A percentile compares a stretch with the other conserved stretches of the same genome.
Conservation (phyloP, 2,888 invertebrate genomes). For the Zaprionus bogoriensis region DNA sequence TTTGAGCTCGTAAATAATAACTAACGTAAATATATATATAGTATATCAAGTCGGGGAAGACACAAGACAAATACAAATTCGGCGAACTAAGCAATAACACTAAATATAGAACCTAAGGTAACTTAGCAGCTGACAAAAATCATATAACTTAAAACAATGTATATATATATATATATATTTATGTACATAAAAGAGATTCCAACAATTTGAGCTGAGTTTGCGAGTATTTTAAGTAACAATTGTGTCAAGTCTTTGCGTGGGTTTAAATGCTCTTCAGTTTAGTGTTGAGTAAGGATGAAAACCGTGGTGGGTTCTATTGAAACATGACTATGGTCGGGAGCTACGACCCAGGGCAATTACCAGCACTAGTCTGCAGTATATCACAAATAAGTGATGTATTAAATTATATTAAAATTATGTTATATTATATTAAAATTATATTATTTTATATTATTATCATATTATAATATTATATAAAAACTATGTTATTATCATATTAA, state of each 20-base stretch:
- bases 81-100: slow-evolving; percentile 21
- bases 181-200: slow-evolving; percentile 34
- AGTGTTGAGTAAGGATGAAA: not conserved
- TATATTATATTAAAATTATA: no score
- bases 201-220: slow-evolving; percentile 51
- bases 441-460: no score
- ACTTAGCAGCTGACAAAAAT: no score
- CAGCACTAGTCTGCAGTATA: no score
- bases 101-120: slow-evolving; percentile 20
- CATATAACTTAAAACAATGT: slow-evolving; percentile 21
- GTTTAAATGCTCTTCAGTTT: slow-evolving; percentile 35
- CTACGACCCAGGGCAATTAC: not conserved
- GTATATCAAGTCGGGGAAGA: slow-evolving; percentile 47
- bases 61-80: slow-evolving; percentile 19
- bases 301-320: slow-evolving; percentile 23
- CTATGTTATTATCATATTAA: no score
- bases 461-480: no score
- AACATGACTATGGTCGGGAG: slow-evolving; percentile 13
- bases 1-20: slow-evolving; percentile 17
- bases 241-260: slow-evolving; percentile 59
- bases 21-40: not conserved
- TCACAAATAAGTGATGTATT: no score
- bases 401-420: no score
- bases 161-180: slow-evolving; percentile 22
- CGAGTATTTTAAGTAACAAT: slow-evolving; percentile 70